phyloP scores from a whole-genome alignment of 2,113 vertebrate species.

The Psammodynastes pulverulentus region DNA sequence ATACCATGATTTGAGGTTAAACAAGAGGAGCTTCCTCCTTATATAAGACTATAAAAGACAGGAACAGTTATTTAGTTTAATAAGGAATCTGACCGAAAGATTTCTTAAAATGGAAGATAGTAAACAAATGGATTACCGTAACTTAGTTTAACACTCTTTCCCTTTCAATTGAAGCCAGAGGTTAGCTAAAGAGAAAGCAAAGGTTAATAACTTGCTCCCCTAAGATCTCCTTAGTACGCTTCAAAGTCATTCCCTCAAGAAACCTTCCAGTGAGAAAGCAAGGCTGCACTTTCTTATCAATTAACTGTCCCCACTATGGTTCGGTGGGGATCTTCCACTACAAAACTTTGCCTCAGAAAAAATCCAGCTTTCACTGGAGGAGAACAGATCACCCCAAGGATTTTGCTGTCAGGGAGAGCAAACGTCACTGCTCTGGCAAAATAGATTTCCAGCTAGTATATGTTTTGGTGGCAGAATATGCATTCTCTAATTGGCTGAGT shows the following conservation, averaged over 20 bases:
- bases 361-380: not conserved
- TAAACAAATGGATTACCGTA: not conserved
- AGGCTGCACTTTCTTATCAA: not conserved
- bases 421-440: not conserved
- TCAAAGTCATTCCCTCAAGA: not conserved
- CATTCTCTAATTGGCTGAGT: not conserved
- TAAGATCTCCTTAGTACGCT: not conserved
- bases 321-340: not conserved
- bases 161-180: not conserved
- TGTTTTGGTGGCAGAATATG: not conserved
- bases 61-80: slow-evolving; percentile 1
- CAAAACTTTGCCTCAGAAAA: not conserved
- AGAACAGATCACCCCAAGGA: not conserved
- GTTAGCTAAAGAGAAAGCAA: slow-evolving; percentile 1
- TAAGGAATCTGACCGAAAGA: slow-evolving; percentile 2
- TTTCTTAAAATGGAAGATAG: not conserved
- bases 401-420: not conserved
- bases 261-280: not conserved
- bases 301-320: not conserved
- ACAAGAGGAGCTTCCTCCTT: not conserved
- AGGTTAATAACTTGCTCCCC: not conserved
- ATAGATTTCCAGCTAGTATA: not conserved
- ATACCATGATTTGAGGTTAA: not conserved
- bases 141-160: not conserved
- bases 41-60: not conserved